Evolutionary conservation across 2,888 invertebrate species (phyloP).

Genomic region (Lasioglossum lativentre): DNA sequence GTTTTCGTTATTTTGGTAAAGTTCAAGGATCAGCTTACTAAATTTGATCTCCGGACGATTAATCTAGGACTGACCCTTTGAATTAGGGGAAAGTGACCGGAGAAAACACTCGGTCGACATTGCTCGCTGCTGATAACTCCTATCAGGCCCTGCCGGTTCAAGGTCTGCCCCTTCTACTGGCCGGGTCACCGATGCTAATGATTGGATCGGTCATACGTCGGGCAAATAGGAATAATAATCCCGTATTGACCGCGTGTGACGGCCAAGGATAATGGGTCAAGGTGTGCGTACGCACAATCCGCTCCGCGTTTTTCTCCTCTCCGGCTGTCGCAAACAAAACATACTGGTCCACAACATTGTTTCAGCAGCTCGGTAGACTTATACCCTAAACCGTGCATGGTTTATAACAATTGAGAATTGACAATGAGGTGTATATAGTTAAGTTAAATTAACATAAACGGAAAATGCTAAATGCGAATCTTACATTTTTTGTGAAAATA

Average conservation of each 20-base stretch:
- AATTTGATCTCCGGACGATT: neutral
- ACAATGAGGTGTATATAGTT: too few species aligned
- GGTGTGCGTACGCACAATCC: slow-evolving; percentile 6
- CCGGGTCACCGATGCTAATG: neutral
- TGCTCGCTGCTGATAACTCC: slow-evolving; percentile 62
- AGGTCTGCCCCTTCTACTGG: slow-evolving; percentile 42
- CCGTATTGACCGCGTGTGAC: slow-evolving; percentile 24
- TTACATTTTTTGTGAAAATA: too few species aligned
- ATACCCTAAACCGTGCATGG: too few species aligned
- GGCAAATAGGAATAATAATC: slow-evolving; percentile 41
- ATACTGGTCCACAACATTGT: too few species aligned
- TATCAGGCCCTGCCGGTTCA: slow-evolving; percentile 64
- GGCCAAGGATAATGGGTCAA: slow-evolving; percentile 59
- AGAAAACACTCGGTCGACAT: slow-evolving; percentile 57
- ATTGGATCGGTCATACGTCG: slow-evolving; percentile 33
- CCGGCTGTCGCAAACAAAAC: neutral
- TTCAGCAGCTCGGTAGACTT: too few species aligned
- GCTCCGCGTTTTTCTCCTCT: neutral
- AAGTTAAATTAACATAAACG: too few species aligned
- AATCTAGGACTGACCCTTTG: neutral
- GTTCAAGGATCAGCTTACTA: too few species aligned
- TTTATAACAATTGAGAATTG: too few species aligned
- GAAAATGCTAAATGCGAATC: too few species aligned
- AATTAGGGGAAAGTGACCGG: slow-evolving; percentile 53
- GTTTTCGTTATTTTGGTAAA: too few species aligned